Conservation (phyloP, 2,888 invertebrate species). For the Macroteleia sp. region DNA sequence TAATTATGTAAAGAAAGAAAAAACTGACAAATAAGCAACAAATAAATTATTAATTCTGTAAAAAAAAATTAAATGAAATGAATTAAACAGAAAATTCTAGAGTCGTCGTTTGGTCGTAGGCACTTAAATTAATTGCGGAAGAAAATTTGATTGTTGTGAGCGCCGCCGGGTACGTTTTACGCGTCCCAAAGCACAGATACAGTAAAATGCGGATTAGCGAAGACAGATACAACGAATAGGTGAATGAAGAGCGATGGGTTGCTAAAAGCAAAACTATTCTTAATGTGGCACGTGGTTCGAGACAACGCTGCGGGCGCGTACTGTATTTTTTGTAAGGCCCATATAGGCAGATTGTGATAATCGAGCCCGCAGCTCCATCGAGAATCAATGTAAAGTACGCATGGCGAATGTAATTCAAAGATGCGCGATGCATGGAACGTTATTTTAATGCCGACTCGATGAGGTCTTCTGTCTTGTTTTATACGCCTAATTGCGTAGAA, state of each 20-base stretch:
- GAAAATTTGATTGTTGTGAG: slow-evolving; percentile 28
- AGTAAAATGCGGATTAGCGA: slow-evolving; percentile 28
- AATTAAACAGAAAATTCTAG: slow-evolving; percentile 9
- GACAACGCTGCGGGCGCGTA: slow-evolving; percentile 76
- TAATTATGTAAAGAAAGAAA: too few relatives aligned
- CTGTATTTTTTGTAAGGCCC: slow-evolving; percentile 83
- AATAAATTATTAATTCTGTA: too few relatives aligned
- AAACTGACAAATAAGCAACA: too few relatives aligned
- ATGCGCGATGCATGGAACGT: slow-evolving; percentile 56
- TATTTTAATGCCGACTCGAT: slow-evolving; percentile 41
- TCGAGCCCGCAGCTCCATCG: slow-evolving; percentile 79
- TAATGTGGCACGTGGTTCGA: slow-evolving; percentile 59
- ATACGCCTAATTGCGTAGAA: too few relatives aligned
- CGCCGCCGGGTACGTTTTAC: too few relatives aligned
- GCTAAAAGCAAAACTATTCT: slow-evolving; percentile 42
- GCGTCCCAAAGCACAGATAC: slow-evolving; percentile 15
- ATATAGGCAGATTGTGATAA: slow-evolving; percentile 83
- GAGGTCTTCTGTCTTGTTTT: slow-evolving; percentile 16
- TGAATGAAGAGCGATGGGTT: slow-evolving; percentile 16
- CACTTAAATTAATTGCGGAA: slow-evolving; percentile 34
- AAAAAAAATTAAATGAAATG: too few relatives aligned
- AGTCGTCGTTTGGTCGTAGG: slow-evolving; percentile 40
- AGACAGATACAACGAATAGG: slow-evolving; percentile 57
- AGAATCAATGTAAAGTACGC: slow-evolving; percentile 66
- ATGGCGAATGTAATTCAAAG: slow-evolving; percentile 41